phyloP scores from a whole-genome alignment of 2,888 invertebrate genomes.

The Creontiades dilutus region DNA sequence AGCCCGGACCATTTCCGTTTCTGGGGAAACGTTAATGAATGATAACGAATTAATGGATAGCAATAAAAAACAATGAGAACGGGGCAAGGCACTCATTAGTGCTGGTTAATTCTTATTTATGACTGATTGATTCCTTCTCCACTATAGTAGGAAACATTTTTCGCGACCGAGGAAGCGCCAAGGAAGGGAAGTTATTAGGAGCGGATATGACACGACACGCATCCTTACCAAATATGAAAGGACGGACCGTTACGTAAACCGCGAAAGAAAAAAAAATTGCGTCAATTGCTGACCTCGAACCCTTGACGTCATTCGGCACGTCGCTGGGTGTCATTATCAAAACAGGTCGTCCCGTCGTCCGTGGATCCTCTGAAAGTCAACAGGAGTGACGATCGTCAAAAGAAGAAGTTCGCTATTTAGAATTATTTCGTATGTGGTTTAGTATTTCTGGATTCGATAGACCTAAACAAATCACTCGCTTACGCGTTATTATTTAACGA shows the following conservation, averaged over 20 bases:
- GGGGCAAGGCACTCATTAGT: no score
- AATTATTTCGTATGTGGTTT: no score
- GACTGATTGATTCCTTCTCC: no score
- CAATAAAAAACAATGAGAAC: no score
- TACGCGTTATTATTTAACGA: no score
- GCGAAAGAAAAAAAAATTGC: conserved; percentile 20
- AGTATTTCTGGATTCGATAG: no score
- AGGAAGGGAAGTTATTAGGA: neutral
- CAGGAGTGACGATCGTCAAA: neutral
- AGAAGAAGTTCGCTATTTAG: neutral
- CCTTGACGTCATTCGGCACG: neutral
- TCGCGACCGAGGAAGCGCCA: neutral
- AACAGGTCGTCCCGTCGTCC: neutral
- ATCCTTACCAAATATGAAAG: neutral
- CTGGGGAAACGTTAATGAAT: no score
- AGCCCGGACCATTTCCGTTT: no score
- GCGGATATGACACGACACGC: neutral
- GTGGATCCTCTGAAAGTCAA: neutral
- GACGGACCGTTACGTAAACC: neutral
- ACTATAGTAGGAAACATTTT: no score
- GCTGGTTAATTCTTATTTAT: no score
- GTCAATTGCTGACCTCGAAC: conserved; percentile 7
- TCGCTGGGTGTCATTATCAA: neutral
- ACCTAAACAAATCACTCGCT: no score
- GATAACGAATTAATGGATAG: no score